Evolutionary conservation across 2,888 invertebrate species (phyloP).

Genomic region (Entomobrya proxima): DNA sequence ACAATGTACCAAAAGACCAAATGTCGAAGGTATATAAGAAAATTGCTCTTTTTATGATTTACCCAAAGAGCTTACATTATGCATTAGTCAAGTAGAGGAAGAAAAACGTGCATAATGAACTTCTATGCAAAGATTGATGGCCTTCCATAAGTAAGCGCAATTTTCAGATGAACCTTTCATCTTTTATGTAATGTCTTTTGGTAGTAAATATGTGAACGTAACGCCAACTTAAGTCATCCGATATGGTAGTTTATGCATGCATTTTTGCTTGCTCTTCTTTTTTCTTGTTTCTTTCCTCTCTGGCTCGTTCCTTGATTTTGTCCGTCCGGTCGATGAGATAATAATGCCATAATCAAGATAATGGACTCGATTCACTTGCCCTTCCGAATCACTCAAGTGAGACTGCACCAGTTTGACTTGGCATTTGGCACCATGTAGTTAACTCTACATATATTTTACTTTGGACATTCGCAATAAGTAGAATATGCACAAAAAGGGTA

Average conservation of each 20-base stretch:
- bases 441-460: neutral
- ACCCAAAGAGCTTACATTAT: conserved; percentile 3
- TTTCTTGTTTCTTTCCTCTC: neutral
- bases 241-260: conserved; percentile 61
- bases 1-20: too few relatives aligned
- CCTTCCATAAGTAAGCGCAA: conserved; percentile 16
- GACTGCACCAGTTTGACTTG: conserved; percentile 55
- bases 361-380: conserved; percentile 64
- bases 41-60: neutral
- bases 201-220: conserved; percentile 26
- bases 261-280: conserved; percentile 51
- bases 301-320: conserved; percentile 51
- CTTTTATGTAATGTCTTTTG: conserved; percentile 16
- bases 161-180: conserved; percentile 8
- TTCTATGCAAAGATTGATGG: conserved; percentile 26
- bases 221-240: conserved; percentile 54
- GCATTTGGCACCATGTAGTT: conserved; percentile 51
- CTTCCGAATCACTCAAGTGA: conserved; percentile 55
- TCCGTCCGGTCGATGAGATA: conserved; percentile 61
- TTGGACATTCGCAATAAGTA: neutral
- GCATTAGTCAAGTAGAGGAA: neutral
- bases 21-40: too few relatives aligned
- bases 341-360: conserved; percentile 67
- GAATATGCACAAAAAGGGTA: conserved; percentile 24
- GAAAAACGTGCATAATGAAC: conserved; percentile 43